phyloP scores from a whole-genome alignment of 1,140 invertebrate species.

The Drosophila ercepeae region DNA sequence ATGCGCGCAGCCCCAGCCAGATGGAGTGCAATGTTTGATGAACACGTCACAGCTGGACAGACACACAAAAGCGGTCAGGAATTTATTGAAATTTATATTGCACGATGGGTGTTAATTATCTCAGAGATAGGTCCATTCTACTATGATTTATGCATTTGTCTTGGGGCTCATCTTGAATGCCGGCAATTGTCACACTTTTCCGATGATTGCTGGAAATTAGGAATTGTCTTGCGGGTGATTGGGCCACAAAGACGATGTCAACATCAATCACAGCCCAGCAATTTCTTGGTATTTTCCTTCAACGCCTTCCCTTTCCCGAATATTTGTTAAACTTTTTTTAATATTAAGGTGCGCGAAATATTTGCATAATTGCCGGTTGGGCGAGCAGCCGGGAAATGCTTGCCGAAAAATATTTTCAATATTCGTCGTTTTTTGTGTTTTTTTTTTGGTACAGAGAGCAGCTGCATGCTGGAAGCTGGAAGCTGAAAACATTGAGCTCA shows the following conservation, averaged over 20 bases:
- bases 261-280: slow-evolving; percentile 71
- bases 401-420: slow-evolving; percentile 39
- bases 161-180: slow-evolving; percentile 21
- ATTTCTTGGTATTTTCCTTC: slow-evolving; percentile 66
- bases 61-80: slow-evolving; percentile 51
- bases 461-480: slow-evolving; percentile 37
- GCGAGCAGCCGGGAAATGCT: slow-evolving; percentile 58
- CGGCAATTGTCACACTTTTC: slow-evolving; percentile 28
- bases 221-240: slow-evolving; percentile 5
- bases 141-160: background rate
- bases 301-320: slow-evolving; percentile 1
- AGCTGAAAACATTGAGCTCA: slow-evolving; percentile 16
- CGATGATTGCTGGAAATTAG: slow-evolving; percentile 24
- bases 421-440: slow-evolving; percentile 11
- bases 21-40: slow-evolving; percentile 71
- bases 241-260: slow-evolving; percentile 40
- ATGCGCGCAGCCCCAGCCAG: slow-evolving; percentile 16
- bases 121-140: background rate
- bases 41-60: slow-evolving; percentile 72
- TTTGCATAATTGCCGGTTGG: slow-evolving; percentile 76
- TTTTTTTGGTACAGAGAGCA: slow-evolving; percentile 41
- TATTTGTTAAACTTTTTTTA: slow-evolving; percentile 14
- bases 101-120: slow-evolving; percentile 3
- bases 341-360: slow-evolving; percentile 68
- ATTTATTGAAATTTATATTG: slow-evolving; percentile 49